Base-by-base conservation (phyloP, 2,113 vertebrate genomes). In the Orycteropus afer region DNA sequence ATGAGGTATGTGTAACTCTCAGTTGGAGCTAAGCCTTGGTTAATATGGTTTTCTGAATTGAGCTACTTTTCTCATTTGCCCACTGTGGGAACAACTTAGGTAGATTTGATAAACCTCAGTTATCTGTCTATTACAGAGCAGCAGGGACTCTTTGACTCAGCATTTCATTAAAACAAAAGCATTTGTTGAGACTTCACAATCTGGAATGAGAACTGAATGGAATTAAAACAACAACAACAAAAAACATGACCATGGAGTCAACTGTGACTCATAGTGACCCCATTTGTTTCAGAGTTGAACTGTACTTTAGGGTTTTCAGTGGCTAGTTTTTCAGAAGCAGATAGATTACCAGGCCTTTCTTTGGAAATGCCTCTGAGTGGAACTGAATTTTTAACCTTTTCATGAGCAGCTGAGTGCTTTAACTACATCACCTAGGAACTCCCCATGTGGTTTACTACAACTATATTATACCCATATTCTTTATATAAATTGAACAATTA, bases 41-140 rank as follows among this genome's bases (percentile, higher is more conserved):
- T 95, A 81, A 84, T 61, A 61, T 0, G 23, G 6, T 83, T 89
- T 87, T 74, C 47, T 90, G 67, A 57, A 82, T 22, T 45, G 42
- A 3, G 7, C 92, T 69, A 8, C 29, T 93, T 94, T 94, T 77
- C 40, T 78, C 77, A 67, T 55, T 87, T 87, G n/a, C 84, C 84
- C 67, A 5, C 71, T 67, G 55, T 17, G 23, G 9, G 67, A 22
- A 53, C 18, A n/a, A 27, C 61, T 73, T n/a, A 92, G 71, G 81
- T 69, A 10, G 42, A 94, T 20, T 53, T 76, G 79, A 57, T 55
- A 74, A 71, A n/a, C 22, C 49, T 63, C 53, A 40, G 37, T 74
- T 47, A 42, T 59, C 11, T 42, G 59, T 32, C 53, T 65, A n/a
- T 73, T 84, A 45, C 74, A 45, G 20, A 90, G 18, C 57, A 82